Evolutionary conservation across 2,113 vertebrate species (phyloP), one percentile per base, ranked within the genome.

Genomic region (Athene noctua): DNA sequence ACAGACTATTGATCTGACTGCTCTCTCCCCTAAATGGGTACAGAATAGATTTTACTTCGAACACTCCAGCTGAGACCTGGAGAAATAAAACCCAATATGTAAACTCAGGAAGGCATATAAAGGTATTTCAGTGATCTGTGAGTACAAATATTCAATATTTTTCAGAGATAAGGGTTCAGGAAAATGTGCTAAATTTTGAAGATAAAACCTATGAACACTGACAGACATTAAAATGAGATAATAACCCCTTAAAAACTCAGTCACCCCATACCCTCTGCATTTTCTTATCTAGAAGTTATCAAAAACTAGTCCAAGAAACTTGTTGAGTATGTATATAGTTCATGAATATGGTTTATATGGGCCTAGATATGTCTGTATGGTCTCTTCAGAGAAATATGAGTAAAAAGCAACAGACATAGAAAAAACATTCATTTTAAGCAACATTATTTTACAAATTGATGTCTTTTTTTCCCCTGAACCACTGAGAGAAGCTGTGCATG

Each of bases 1-100:
- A 92, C 67, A 94, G 65, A 42, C 75, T 95, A 70, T 90, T 83
- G 71, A 94, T 92, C 59, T 92, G 29, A 80, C 62, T 62, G 29
- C 23, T 36, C 36, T 88, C 26, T 90, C 27, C 62, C 49, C 22
- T 80, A 90, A 85, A 75, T 44, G 25, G 9, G 3, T 82, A 71
- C 17, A 88, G 61, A 87, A 87, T 61, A 14, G 46, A 88, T 90
- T 95, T 79, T 96, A 52, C 15, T 88, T 86, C 46, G 54, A 94
- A 40, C 15, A 10, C 15, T 77, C 20, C 8, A 2, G 15, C 30
- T 94, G 49, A 90, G 66, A 75, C 13, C 21, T 83, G 36, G 30
- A 92, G 47, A 82, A 82, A 78, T 66, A 84, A 59, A 92, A 59
- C 34, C 22, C 19, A 86, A 61, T 80, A 58, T 52, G 10, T 65